Conservation (phyloP, 2,797 vertebrate species). For the Anabas testudineus region DNA sequence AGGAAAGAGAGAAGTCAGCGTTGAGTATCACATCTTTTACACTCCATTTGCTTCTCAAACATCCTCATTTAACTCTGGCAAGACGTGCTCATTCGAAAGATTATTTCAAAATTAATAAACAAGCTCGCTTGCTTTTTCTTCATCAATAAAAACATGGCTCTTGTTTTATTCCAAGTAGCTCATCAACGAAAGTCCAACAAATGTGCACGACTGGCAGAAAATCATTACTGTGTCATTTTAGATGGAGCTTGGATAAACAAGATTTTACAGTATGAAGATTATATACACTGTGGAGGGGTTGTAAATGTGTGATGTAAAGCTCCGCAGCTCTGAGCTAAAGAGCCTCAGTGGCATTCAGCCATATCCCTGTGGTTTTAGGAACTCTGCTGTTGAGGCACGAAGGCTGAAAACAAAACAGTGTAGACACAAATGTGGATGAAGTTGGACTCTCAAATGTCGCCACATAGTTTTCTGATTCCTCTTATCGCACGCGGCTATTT, state of each 20-base stretch:
- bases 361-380: constrained; percentile 70
- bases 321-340: constrained; percentile 64
- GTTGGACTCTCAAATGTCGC: constrained; percentile 20
- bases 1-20: constrained; percentile 40
- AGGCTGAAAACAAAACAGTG: constrained; percentile 64
- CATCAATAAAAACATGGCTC: not conserved
- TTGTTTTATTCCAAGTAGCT: constrained; percentile 8
- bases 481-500: constrained; percentile 13
- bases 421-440: constrained; percentile 45
- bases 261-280: constrained; percentile 60
- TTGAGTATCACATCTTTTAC: constrained; percentile 21
- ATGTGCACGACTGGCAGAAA: constrained; percentile 41
- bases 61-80: constrained; percentile 17
- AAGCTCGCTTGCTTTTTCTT: not conserved
- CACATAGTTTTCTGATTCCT: not conserved
- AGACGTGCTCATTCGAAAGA: constrained; percentile 1
- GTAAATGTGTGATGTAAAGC: constrained; percentile 70
- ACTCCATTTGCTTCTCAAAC: constrained; percentile 20
- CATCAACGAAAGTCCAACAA: constrained; percentile 19
- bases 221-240: constrained; percentile 35
- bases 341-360: constrained; percentile 71
- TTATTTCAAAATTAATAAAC: constrained; percentile 28
- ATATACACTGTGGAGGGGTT: constrained; percentile 41
- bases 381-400: constrained; percentile 55
- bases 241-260: constrained; percentile 49